A percentile compares a stretch with the other conserved stretches of the same genome.
These are phyloP conservation scores for Vanessa atalanta DNA, from an alignment of 1,140 invertebrate species.

Conservation along the genomic window DNA sequence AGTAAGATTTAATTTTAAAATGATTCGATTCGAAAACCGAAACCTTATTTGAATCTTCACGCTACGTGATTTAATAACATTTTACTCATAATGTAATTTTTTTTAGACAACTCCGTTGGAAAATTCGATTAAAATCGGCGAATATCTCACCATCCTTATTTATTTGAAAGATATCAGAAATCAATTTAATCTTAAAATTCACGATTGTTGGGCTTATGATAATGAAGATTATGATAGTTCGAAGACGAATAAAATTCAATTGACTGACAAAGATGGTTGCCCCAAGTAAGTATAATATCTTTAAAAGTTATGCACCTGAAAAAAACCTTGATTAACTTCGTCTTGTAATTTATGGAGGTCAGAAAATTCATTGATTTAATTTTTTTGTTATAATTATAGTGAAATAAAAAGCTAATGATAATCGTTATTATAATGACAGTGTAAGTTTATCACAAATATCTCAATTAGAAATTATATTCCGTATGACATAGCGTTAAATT, in stretches of 20 bases:
- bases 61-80: too few relatives aligned
- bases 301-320: too few relatives aligned
- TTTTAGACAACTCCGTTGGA: slow-evolving; percentile 82
- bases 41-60: not conserved
- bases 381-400: too few relatives aligned
- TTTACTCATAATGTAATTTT: not conserved
- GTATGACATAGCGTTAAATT: too few relatives aligned
- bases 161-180: slow-evolving; percentile 85
- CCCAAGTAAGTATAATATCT: slow-evolving; percentile 79
- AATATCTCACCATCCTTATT: slow-evolving; percentile 85
- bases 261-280: slow-evolving; percentile 85
- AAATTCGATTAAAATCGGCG: slow-evolving; percentile 86
- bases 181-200: slow-evolving; percentile 85
- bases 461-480: too few relatives aligned
- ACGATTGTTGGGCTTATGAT: slow-evolving; percentile 88
- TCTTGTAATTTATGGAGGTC: too few relatives aligned
- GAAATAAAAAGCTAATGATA: too few relatives aligned
- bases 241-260: slow-evolving; percentile 83
- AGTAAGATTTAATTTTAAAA: slow-evolving; percentile 57
- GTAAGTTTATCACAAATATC: too few relatives aligned
- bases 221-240: slow-evolving; percentile 83
- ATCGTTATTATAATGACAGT: too few relatives aligned
- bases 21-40: not conserved
- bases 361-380: too few relatives aligned
- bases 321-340: too few relatives aligned